phyloP scores from a whole-genome alignment of 2,113 vertebrate species.

The Lichenostomus cassidix region DNA sequence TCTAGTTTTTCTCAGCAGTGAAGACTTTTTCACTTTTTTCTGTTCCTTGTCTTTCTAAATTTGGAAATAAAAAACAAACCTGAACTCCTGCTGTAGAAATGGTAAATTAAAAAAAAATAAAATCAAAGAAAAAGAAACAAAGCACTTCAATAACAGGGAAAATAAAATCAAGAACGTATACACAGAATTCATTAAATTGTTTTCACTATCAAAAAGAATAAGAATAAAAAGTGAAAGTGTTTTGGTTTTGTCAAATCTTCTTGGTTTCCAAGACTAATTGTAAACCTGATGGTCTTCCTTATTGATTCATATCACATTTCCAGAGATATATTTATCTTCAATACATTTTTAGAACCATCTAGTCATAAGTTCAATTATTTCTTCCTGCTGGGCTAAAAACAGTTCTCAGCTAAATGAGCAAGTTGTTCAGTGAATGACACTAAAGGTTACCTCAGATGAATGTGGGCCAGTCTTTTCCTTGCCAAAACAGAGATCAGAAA shows the following conservation, averaged over 20 bases:
- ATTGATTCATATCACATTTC: not conserved
- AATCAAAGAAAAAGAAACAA: not conserved
- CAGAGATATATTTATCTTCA: not conserved
- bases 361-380: not conserved
- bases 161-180: not conserved
- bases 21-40: not conserved
- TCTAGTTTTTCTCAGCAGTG: not conserved
- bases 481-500: not conserved
- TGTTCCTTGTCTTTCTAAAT: not conserved
- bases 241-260: not conserved
- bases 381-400: not conserved
- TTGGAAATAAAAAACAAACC: not conserved
- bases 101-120: not conserved
- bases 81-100: not conserved
- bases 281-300: not conserved
- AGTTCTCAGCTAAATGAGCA: not conserved
- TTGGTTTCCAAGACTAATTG: not conserved
- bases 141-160: not conserved
- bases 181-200: not conserved
- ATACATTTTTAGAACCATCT: not conserved
- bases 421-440: not conserved
- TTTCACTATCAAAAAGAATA: not conserved
- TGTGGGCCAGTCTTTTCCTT: not conserved
- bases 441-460: not conserved
- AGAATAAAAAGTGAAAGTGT: not conserved